Conservation (phyloP, 2,113 vertebrate species). For the Boleophthalmus pectinirostris region DNA sequence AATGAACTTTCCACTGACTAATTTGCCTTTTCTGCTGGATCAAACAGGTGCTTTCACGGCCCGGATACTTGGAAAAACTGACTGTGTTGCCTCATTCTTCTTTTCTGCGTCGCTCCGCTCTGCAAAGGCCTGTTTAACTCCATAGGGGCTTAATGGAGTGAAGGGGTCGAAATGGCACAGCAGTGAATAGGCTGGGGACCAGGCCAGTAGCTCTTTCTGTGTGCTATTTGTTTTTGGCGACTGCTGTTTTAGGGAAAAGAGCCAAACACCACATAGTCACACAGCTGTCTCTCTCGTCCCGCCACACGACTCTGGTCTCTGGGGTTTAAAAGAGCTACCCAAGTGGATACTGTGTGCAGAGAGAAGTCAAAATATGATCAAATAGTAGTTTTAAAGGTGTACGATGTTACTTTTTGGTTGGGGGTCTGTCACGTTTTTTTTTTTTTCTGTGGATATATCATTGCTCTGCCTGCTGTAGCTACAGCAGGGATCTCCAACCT, state of each 20-base stretch:
- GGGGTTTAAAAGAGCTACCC: slow-evolving; percentile 38
- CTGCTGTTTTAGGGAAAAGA: slow-evolving; percentile 55
- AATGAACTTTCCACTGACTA: background rate
- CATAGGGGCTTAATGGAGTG: slow-evolving; percentile 46
- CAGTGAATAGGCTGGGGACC: slow-evolving; percentile 50
- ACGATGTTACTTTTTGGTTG: background rate
- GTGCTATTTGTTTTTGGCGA: slow-evolving; percentile 75
- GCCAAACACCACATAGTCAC: slow-evolving; percentile 60
- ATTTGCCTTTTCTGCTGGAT: background rate
- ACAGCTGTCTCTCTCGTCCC: slow-evolving; percentile 59
- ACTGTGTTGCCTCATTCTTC: slow-evolving; percentile 15
- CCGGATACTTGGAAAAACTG: slow-evolving; percentile 8
- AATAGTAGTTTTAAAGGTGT: slow-evolving; percentile 19
- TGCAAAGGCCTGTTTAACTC: slow-evolving; percentile 26
- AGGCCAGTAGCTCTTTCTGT: slow-evolving; percentile 63
- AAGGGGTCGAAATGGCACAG: slow-evolving; percentile 29
- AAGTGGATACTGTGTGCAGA: background rate
- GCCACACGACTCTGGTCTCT: slow-evolving; percentile 51
- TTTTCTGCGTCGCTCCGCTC: slow-evolving; percentile 22
- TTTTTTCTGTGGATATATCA: no score
- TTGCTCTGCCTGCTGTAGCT: no score
- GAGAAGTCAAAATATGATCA: background rate
- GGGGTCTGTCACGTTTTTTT: no score
- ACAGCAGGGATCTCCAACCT: no score
- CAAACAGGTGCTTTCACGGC: background rate